Evolutionary conservation across 2,113 vertebrate genomes (phyloP), one percentile per base, ranked within the genome.

Genomic region (Protobothrops flavoviridis): DNA sequence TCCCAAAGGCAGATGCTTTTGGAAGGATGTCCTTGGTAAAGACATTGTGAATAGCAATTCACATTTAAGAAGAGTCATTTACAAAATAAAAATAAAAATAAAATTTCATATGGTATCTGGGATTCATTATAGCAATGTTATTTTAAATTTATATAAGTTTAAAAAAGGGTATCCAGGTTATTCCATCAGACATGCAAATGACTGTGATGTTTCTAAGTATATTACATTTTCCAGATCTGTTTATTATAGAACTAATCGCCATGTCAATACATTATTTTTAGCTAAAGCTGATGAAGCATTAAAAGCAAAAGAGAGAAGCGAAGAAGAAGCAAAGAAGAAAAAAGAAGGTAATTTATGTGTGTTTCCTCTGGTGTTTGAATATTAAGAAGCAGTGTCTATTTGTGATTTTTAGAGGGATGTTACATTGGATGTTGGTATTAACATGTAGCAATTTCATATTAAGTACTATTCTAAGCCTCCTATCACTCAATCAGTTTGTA

Each of bases 251-350:
- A 53, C 59, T 93, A 87, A 93, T 90, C 3, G 20, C 12, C n/a
- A 29, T 93, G 95, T 94, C 92, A 96, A 95, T 43, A 43, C 74
- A 81, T 96, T 92, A 15, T 96, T 97, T 96, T 57, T 87, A 99
- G 99, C 98, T 55, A 99, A 99, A 97, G 99, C 99, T 26, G 99
- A 99, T 64, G 99, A 99, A 97, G 98, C 97, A 0, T 92, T 99
- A 93, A 99, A 98, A 96, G 99, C 99, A 93, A 99, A 99, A 97
- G 98, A 99, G 95, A 99, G 98, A 95, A 98, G 98, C 94, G 98
- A 99, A 92, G 98, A 99, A 87, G 99, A 99, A 95, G 98, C 98
- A 3, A 98, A 97, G 94, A 98, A 98, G 96, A 98, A 98, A 93
- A 98, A 98, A 85, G 98, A 99, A 97, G 99, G 99, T 99, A 97